phyloP scores from a whole-genome alignment of 2,797 vertebrate genomes.

The Gymnodraco acuticeps region DNA sequence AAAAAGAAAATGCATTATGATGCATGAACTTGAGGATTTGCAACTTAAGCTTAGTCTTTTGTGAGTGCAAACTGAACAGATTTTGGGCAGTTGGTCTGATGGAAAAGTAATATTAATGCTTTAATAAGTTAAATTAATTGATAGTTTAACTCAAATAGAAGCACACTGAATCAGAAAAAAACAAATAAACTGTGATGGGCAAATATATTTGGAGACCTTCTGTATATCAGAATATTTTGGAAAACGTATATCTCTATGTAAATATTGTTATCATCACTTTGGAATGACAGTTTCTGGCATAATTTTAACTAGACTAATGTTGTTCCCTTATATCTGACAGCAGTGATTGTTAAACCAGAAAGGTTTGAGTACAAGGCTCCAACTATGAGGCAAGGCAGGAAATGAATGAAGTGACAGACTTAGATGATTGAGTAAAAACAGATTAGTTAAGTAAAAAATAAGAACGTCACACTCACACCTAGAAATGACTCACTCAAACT shows the following conservation, averaged over 20 bases:
- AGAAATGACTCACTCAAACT: conserved; percentile 42
- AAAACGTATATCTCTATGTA: not conserved
- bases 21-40: not conserved
- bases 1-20: not conserved
- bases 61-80: not conserved
- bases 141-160: not conserved
- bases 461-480: conserved; percentile 41
- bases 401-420: conserved; percentile 38
- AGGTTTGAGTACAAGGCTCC: conserved; percentile 9
- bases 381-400: conserved; percentile 31
- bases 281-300: not conserved
- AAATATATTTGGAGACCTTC: not conserved
- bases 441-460: conserved; percentile 26
- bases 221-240: not conserved
- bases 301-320: not conserved
- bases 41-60: not conserved
- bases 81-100: not conserved
- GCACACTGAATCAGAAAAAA: not conserved
- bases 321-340: conserved; percentile 10
- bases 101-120: no score
- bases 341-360: conserved; percentile 27
- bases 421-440: conserved; percentile 39
- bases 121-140: not conserved
- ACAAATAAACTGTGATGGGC: not conserved
- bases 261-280: conserved; percentile 13